Conservation (phyloP, 2,888 invertebrate genomes). For the Zootermopsis nevadensis region DNA sequence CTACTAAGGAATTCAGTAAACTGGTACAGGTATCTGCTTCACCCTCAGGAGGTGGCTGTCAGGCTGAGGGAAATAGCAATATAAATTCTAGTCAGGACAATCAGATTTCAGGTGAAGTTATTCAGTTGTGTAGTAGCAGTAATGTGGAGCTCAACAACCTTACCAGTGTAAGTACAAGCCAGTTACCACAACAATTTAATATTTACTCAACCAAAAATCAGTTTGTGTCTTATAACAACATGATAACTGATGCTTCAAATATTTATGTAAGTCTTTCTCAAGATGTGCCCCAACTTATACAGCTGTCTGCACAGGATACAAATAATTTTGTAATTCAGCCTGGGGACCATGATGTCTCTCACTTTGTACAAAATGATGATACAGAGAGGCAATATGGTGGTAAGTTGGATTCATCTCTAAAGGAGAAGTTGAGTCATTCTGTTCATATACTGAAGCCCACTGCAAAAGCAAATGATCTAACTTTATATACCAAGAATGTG, state of each 20-base stretch:
- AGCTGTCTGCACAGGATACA: not conserved
- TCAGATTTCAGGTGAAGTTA: constrained; percentile 4
- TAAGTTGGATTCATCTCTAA: not conserved
- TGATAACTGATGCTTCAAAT: not conserved
- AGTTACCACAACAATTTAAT: not conserved
- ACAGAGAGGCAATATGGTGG: not conserved
- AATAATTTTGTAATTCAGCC: constrained; percentile 3
- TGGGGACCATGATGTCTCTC: not conserved
- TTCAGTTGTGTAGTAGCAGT: not conserved
- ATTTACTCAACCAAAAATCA: not conserved
- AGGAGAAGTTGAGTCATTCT: not conserved
- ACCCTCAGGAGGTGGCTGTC: not conserved
- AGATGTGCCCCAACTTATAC: not conserved
- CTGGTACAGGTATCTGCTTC: not conserved
- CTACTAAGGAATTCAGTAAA: not conserved
- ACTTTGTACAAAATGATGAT: not conserved
- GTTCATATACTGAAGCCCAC: not conserved
- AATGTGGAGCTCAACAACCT: not conserved
- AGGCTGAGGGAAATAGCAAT: not conserved
- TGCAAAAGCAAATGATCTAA: not conserved
- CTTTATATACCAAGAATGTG: not conserved
- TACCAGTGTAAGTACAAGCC: not conserved
- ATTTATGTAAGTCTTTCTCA: not conserved
- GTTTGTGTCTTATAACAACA: not conserved
- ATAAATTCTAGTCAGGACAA: not conserved